phyloP scores from a whole-genome alignment of 2,113 vertebrate species.

The Tapirus terrestris region DNA sequence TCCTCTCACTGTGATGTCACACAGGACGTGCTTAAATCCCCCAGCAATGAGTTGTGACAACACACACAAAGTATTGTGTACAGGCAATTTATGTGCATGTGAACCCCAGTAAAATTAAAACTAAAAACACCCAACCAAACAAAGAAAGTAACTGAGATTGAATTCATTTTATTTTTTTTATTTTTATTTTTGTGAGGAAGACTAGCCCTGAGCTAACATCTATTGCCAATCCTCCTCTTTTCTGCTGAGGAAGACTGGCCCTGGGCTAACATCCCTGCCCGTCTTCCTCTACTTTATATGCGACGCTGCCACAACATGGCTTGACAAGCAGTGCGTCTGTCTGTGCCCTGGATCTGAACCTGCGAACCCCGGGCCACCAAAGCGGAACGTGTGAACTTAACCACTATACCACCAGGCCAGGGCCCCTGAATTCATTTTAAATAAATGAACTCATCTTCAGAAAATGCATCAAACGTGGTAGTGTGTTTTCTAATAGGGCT shows the following conservation, averaged over 20 bases:
- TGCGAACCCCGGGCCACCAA: too few species aligned
- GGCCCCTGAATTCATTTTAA: neutral
- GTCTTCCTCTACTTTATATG: too few species aligned
- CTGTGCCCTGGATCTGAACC: too few species aligned
- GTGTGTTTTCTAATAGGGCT: neutral
- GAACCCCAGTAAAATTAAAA: neutral
- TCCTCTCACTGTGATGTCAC: neutral
- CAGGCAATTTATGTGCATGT: neutral
- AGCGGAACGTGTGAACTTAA: too few species aligned
- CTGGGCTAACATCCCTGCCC: too few species aligned
- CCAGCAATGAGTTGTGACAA: neutral
- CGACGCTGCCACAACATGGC: too few species aligned
- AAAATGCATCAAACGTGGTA: neutral
- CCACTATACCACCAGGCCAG: too few species aligned
- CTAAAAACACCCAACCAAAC: neutral
- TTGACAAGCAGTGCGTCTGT: too few species aligned
- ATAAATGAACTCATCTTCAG: neutral
- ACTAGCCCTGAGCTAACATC: too few species aligned
- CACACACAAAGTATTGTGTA: neutral
- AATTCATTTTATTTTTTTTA: neutral
- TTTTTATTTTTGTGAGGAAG: too few species aligned
- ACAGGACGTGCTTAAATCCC: fast-evolving
- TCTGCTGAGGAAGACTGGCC: too few species aligned
- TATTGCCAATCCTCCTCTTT: too few species aligned
- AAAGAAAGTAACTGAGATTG: neutral